Evolutionary conservation across 2,113 vertebrate species (phyloP).

Genomic region (Cyanoliseus patagonus): DNA sequence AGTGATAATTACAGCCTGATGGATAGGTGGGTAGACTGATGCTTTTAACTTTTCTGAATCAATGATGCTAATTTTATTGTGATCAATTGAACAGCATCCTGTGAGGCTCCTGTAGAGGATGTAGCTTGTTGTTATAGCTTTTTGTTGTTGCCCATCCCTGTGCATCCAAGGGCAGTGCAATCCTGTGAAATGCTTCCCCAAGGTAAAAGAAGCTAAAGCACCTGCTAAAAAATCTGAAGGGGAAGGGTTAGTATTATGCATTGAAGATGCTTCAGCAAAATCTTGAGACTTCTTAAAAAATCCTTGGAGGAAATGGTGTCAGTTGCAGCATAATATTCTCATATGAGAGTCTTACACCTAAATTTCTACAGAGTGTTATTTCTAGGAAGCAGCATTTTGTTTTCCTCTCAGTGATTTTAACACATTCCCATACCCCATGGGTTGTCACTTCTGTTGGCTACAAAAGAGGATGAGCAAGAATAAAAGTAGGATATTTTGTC

Average conservation of each 20-base stretch:
- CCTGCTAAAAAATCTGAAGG: background rate
- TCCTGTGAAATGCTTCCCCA: background rate
- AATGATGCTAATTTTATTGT: conserved; percentile 65
- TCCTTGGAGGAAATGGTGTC: background rate
- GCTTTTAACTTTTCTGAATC: conserved; percentile 68
- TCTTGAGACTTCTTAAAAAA: background rate
- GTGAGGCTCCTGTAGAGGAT: conserved; percentile 35
- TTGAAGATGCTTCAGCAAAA: background rate
- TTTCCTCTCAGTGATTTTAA: conserved; percentile 1
- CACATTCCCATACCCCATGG: background rate
- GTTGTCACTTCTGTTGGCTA: background rate
- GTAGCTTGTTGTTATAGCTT: background rate
- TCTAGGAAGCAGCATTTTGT: conserved; percentile 3
- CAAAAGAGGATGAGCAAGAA: background rate
- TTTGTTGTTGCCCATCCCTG: background rate
- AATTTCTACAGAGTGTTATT: background rate
- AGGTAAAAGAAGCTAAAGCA: background rate
- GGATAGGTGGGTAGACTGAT: conserved; percentile 40
- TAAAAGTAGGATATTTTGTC: conserved; percentile 16
- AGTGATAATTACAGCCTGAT: conserved; percentile 47
- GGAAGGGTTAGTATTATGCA: background rate
- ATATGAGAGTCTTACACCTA: background rate
- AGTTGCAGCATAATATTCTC: background rate
- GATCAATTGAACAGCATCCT: conserved; percentile 56
- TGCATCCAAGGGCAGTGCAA: conserved; percentile 13